Evolutionary conservation across 2,797 vertebrate species (phyloP).

Genomic region (Anableps anableps): DNA sequence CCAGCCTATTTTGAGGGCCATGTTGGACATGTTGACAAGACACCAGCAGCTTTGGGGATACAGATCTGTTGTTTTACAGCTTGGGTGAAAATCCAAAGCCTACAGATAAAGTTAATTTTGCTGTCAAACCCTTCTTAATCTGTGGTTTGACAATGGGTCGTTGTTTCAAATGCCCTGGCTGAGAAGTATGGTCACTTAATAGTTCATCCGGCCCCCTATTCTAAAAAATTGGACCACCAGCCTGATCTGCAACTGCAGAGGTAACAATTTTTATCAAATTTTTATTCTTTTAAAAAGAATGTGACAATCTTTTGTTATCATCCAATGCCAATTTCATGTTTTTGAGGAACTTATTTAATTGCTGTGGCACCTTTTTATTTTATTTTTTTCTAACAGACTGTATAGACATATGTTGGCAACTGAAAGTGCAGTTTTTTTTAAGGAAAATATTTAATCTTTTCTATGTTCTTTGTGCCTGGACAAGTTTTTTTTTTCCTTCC

Average conservation of each 20-base stretch:
- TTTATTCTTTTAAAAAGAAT: background rate
- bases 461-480: conserved; percentile 7
- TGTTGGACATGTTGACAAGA: background rate
- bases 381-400: background rate
- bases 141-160: background rate
- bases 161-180: background rate
- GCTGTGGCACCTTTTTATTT: background rate
- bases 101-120: background rate
- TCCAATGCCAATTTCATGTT: background rate
- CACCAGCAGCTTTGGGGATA: background rate
- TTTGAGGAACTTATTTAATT: conserved; percentile 8
- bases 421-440: background rate
- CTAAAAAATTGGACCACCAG: background rate
- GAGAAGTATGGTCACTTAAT: background rate
- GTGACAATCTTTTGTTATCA: background rate
- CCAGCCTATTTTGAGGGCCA: background rate
- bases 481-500: conserved; percentile 19
- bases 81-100: background rate
- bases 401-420: conserved; percentile 11
- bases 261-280: background rate
- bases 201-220: background rate
- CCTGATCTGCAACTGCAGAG: background rate
- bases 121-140: background rate
- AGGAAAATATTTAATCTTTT: no score
- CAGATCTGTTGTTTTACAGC: background rate